Conservation (phyloP, 2,888 invertebrate genomes). For the Pammene fasciana region DNA sequence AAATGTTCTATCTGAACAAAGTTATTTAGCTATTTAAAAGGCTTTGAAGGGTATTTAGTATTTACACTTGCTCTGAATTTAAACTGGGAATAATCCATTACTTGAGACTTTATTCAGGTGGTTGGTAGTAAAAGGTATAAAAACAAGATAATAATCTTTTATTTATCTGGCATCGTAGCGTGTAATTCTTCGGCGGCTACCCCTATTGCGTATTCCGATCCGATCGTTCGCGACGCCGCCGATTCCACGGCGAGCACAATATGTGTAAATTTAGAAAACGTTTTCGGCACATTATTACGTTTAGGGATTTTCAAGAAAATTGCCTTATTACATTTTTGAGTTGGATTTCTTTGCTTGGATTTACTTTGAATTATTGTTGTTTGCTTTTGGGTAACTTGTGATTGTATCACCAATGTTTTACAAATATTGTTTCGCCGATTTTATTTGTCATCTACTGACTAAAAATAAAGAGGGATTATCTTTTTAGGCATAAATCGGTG, state of each 20-base stretch:
- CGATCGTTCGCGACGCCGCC: slow-evolving; percentile 70
- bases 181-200: slow-evolving; percentile 66
- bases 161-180: slow-evolving; percentile 57
- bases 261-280: slow-evolving; percentile 82
- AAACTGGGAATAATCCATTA: slow-evolving; percentile 51
- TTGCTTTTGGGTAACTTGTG: slow-evolving; percentile 6
- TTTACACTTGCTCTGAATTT: slow-evolving; percentile 51
- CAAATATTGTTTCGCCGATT: not conserved
- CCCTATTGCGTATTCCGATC: slow-evolving; percentile 78
- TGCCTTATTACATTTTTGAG: slow-evolving; percentile 81
- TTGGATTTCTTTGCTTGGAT: slow-evolving; percentile 74
- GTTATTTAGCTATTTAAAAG: slow-evolving; percentile 75
- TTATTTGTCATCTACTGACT: not conserved
- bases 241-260: slow-evolving; percentile 77
- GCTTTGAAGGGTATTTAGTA: slow-evolving; percentile 58
- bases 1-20: slow-evolving; percentile 74
- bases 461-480: too few relatives aligned
- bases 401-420: not conserved
- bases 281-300: slow-evolving; percentile 82
- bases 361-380: slow-evolving; percentile 59
- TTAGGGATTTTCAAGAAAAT: slow-evolving; percentile 82
- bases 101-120: slow-evolving; percentile 49
- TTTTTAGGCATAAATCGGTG: too few relatives aligned
- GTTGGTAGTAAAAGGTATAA: slow-evolving; percentile 42
- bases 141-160: slow-evolving; percentile 45